These are phyloP conservation scores for Argyresthia goedartella DNA, from an alignment of 2,888 invertebrate genomes.

Conservation along the genomic window DNA sequence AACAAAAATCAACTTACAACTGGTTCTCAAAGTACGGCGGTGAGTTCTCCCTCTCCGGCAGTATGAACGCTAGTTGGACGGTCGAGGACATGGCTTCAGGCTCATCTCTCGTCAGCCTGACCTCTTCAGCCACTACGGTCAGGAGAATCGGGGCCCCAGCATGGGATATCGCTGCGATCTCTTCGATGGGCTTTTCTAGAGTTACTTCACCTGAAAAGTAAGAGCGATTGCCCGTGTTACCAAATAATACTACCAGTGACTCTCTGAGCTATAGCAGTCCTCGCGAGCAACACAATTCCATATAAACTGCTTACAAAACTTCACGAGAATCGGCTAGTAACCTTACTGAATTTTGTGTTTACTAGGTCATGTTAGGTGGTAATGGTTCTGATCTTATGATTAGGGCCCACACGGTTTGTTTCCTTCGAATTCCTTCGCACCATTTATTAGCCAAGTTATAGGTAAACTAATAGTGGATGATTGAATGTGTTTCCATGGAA, in stretches of 20 bases:
- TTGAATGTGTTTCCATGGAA: too few relatives aligned
- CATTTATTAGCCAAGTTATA: too few relatives aligned
- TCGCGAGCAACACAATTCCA: too few relatives aligned
- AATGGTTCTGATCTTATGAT: too few relatives aligned
- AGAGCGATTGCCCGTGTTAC: neutral
- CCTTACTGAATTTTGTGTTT: too few relatives aligned
- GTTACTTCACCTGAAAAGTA: conserved; percentile 46
- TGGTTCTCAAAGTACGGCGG: conserved; percentile 85
- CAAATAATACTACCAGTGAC: neutral
- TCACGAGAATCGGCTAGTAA: too few relatives aligned
- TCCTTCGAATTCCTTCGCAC: too few relatives aligned
- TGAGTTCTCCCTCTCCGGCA: conserved; percentile 82
- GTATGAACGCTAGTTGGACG: conserved; percentile 85
- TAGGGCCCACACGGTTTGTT: too few relatives aligned
- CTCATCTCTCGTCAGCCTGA: conserved; percentile 78
- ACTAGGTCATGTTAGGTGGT: too few relatives aligned
- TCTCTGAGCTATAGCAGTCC: too few relatives aligned
- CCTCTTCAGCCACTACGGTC: conserved; percentile 89
- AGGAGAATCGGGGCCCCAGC: conserved; percentile 87
- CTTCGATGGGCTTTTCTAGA: conserved; percentile 77
- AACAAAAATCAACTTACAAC: conserved; percentile 69
- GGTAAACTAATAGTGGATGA: too few relatives aligned
- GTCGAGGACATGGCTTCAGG: conserved; percentile 85
- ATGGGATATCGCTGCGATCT: conserved; percentile 84
- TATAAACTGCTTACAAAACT: too few relatives aligned